These are phyloP conservation scores for Microcebus griseorufus DNA, from an alignment of 2,113 vertebrate species.

Conservation along the genomic window DNA sequence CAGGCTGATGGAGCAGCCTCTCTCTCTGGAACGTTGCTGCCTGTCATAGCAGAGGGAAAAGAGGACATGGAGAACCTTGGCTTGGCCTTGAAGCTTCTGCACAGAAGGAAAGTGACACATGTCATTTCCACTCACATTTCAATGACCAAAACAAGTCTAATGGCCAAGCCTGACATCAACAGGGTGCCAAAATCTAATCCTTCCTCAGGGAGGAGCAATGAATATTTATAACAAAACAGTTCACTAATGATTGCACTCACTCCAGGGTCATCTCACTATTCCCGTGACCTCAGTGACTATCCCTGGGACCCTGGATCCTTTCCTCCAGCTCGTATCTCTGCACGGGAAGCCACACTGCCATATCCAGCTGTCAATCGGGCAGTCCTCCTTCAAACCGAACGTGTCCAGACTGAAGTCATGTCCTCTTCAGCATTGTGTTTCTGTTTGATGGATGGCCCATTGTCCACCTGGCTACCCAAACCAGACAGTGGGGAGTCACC, in stretches of 20 bases:
- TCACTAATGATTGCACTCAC: neutral
- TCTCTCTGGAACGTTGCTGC: neutral
- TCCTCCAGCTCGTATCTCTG: neutral
- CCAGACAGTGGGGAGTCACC: neutral
- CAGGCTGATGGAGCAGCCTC: neutral
- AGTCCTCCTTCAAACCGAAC: neutral
- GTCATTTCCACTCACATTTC: neutral
- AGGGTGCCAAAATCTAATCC: neutral
- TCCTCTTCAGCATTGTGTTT: neutral
- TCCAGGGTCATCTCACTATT: neutral
- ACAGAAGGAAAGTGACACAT: neutral
- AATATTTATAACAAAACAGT: neutral
- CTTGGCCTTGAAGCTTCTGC: neutral
- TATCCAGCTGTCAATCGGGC: neutral
- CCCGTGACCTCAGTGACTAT: neutral
- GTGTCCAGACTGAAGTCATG: neutral
- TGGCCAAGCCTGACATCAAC: neutral
- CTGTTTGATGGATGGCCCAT: neutral
- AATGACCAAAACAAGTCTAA: neutral
- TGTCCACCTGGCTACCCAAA: neutral
- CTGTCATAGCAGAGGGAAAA: neutral
- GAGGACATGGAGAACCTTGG: neutral
- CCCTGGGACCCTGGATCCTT: accelerated
- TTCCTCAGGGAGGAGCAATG: neutral
- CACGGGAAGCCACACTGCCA: neutral